These are phyloP conservation scores for Drosophila virilis DNA, from an alignment of 1,140 invertebrate species.

Conservation along the genomic window DNA sequence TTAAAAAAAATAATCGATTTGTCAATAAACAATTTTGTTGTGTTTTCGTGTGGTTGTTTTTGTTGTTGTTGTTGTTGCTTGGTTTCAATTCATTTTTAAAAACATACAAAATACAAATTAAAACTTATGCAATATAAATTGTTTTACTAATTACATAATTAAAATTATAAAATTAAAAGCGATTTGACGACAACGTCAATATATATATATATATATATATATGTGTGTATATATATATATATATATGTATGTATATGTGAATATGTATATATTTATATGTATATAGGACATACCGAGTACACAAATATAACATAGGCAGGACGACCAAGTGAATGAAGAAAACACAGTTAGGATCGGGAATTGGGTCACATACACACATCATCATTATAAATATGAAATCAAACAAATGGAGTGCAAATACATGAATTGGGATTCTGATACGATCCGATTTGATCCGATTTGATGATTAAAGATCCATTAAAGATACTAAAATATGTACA, in stretches of 20 bases:
- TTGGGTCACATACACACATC: conserved; percentile 34
- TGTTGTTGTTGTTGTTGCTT: conserved; percentile 20
- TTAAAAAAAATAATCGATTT: conserved; percentile 56
- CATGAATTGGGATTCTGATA: conserved; percentile 15
- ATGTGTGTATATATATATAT: conserved; percentile 21
- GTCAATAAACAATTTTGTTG: conserved; percentile 49
- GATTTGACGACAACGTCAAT: conserved; percentile 51
- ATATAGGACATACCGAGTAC: conserved; percentile 46
- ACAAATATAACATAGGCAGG: conserved; percentile 49
- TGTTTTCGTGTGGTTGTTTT: conserved; percentile 3
- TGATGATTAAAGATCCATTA: conserved; percentile 47
- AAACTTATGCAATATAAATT: conserved; percentile 53
- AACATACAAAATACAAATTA: conserved; percentile 71
- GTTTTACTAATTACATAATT: conserved; percentile 78
- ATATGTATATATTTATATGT: conserved; percentile 20
- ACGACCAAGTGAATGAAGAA: conserved; percentile 34
- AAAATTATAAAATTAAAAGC: conserved; percentile 73
- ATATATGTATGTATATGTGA: conserved; percentile 1
- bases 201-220: conserved; percentile 24
- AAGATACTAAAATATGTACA: conserved; percentile 73
- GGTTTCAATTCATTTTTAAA: conserved; percentile 49
- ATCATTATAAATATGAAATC: conserved; percentile 18
- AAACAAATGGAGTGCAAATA: conserved; percentile 33
- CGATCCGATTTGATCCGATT: conserved; percentile 25
- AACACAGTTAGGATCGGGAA: background rate